A percentile compares a stretch with the other conserved stretches of the same genome.
Conservation (phyloP, 2,888 invertebrate species). For the Mythimna albipuncta region DNA sequence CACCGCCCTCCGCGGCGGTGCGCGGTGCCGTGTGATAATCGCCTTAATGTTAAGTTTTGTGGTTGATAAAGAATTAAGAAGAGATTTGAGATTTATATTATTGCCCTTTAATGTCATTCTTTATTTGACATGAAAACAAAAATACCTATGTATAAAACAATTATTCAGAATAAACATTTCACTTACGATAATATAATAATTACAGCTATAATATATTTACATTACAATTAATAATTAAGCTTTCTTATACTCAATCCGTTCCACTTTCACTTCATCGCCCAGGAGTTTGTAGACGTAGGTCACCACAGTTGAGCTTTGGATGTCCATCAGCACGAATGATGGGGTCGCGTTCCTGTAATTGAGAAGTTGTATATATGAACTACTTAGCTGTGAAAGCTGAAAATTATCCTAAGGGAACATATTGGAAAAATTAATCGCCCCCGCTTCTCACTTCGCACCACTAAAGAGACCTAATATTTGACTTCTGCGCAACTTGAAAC, state of each 20-base stretch:
- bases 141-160: conserved; percentile 1
- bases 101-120: not conserved
- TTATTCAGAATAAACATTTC: conserved; percentile 23
- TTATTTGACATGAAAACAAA: not conserved
- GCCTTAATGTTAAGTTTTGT: too few species aligned
- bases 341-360: conserved; percentile 95
- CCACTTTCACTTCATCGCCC: conserved; percentile 99
- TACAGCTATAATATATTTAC: conserved; percentile 36
- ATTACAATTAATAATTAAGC: conserved; percentile 86
- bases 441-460: too few species aligned
- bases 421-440: too few species aligned
- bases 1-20: too few species aligned
- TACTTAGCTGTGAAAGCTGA: too few species aligned
- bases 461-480: too few species aligned
- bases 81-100: too few species aligned
- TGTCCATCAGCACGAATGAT: conserved; percentile 99
- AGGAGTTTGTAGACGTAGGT: conserved; percentile 99
- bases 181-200: conserved; percentile 30
- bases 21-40: too few species aligned
- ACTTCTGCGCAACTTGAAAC: too few species aligned
- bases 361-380: not conserved
- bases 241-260: conserved; percentile 99
- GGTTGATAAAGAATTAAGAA: too few species aligned
- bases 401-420: too few species aligned
- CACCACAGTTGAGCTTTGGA: conserved; percentile 99